Percentiles rank a stretch among this genome's conserved stretches.
phyloP scores from a whole-genome alignment of 2,113 vertebrate genomes.

The Cichladusa arquata region DNA sequence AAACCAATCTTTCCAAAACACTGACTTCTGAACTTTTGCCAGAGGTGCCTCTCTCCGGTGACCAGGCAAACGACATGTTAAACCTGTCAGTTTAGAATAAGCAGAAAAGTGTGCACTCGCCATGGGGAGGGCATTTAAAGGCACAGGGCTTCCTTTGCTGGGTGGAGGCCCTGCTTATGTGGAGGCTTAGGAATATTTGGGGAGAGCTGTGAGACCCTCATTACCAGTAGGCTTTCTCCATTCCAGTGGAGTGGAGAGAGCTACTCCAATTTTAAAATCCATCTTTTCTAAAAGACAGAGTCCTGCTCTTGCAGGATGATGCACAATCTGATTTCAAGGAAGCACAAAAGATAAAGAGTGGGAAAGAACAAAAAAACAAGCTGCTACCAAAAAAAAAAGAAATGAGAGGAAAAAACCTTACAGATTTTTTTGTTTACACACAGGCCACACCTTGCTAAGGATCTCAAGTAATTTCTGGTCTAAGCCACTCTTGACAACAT shows the following conservation, averaged over 20 bases:
- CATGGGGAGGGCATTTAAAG: constrained; percentile 34
- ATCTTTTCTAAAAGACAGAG: not conserved
- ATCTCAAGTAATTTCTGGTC: not conserved
- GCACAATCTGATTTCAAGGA: not conserved
- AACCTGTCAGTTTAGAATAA: constrained; percentile 56
- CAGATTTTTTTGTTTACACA: not conserved
- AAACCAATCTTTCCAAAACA: constrained; percentile 73
- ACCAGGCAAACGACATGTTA: constrained; percentile 58
- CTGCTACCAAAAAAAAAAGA: not conserved
- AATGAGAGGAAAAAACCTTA: not conserved
- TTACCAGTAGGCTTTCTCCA: not conserved
- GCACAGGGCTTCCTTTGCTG: not conserved
- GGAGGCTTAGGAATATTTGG: not conserved
- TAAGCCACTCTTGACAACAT: not conserved
- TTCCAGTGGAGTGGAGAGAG: not conserved
- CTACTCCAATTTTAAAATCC: not conserved
- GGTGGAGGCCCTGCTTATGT: not conserved
- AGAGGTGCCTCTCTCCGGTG: constrained; percentile 62
- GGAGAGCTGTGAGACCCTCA: rapidly evolving
- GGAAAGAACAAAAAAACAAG: not conserved
- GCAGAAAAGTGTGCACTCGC: constrained; percentile 25
- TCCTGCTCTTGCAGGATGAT: not conserved
- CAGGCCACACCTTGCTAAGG: not conserved
- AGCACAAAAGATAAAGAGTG: not conserved
- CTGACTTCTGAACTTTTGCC: constrained; percentile 70